Base-by-base conservation (phyloP, 2,888 invertebrate genomes). In the Brassicogethes aeneus region DNA sequence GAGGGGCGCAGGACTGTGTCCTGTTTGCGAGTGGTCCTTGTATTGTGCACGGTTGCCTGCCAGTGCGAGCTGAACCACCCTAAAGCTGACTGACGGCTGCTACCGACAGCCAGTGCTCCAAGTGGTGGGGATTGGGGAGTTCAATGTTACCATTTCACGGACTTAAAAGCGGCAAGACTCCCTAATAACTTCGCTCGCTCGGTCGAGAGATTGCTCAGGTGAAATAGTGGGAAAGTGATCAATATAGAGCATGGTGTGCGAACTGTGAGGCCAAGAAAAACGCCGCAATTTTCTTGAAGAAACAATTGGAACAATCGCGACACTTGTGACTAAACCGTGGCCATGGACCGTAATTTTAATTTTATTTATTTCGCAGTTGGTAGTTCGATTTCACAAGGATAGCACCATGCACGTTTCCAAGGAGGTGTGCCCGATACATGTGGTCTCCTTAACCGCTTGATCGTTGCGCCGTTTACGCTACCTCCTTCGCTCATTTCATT, bases 221-320 rank as follows among this genome's bases (percentile, higher is more conserved):
- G 51, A 56, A 55, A 55, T 53, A 54, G 53, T 53, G 56, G 51
- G 52, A 53, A 54, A 51, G 51, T 50, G 56, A 56, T 56, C 56
- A 54, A 56, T 56, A 56, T 53, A 51, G 37, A 41, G 48, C 51
- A 53, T 52, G 53, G 53, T 48, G 54, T 54, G 48, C 46, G 47
- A 47, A 38, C 38, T 39, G 42, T 44, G 41, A 44, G n/a, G n/a
- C n/a, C n/a, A n/a, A n/a, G n/a, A n/a, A n/a, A n/a, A n/a, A n/a
- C n/a, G n/a, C n/a, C n/a, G n/a, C n/a, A n/a, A n/a, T n/a, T n/a
- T n/a, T n/a, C n/a, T n/a, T n/a, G n/a, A n/a, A n/a, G n/a, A n/a
- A n/a, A n/a, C n/a, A n/a, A n/a, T n/a, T n/a, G n/a, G n/a, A n/a
- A n/a, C n/a, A n/a, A n/a, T n/a, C n/a, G 23, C 23, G 23, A 7